These are phyloP conservation scores for Tribolium castaneum DNA, from an alignment of 1,140 invertebrate genomes.

Conservation along the genomic window DNA sequence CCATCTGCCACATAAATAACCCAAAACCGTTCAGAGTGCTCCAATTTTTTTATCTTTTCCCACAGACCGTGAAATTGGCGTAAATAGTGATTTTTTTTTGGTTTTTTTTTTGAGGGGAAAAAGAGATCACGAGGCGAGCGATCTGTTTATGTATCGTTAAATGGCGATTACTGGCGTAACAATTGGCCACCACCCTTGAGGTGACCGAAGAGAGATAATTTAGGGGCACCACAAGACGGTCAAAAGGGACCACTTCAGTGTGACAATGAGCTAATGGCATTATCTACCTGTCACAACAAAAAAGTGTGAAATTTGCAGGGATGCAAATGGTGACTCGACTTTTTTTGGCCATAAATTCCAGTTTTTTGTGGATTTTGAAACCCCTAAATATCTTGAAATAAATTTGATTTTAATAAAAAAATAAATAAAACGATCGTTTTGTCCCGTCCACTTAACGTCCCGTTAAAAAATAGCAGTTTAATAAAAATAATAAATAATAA, in stretches of 20 bases:
- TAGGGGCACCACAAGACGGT: slow-evolving; percentile 30
- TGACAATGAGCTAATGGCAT: slow-evolving; percentile 22
- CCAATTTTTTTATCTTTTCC: slow-evolving; percentile 27
- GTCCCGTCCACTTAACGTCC: neutral
- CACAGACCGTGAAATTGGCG: slow-evolving; percentile 22
- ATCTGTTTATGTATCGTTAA: slow-evolving; percentile 26
- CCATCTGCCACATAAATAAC: neutral
- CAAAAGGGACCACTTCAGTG: slow-evolving; percentile 14
- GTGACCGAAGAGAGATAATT: slow-evolving; percentile 20
- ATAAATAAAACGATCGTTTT: neutral
- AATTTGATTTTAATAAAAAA: no score
- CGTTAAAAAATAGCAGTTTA: no score
- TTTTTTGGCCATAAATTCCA: neutral
- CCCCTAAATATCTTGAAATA: no score
- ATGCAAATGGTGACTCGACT: neutral
- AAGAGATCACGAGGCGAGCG: neutral
- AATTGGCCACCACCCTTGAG: slow-evolving; percentile 19
- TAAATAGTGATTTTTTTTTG: neutral
- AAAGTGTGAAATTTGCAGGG: slow-evolving; percentile 19
- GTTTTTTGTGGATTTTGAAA: no score
- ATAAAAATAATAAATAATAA: no score
- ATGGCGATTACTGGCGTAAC: slow-evolving; percentile 14
- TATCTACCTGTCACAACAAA: slow-evolving; percentile 34
- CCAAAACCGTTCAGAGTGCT: neutral
- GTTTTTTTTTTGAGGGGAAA: neutral